Percentiles rank a stretch among this genome's conserved stretches.
phyloP scores from a whole-genome alignment of 2,888 invertebrate species.

The Latrodectus hesperus region DNA sequence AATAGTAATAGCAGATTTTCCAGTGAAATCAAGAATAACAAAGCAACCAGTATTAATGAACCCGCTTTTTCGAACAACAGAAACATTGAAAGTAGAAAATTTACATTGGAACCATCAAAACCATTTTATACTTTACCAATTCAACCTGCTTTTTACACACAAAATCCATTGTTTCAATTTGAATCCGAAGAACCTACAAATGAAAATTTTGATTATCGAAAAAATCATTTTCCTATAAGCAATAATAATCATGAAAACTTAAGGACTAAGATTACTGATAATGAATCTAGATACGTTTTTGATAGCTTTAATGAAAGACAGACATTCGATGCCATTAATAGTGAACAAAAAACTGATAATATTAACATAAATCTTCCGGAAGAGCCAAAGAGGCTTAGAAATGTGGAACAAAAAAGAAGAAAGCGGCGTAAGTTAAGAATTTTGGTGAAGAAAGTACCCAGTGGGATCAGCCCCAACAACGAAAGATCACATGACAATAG shows the following conservation, averaged over 20 bases:
- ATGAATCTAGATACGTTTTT: not conserved
- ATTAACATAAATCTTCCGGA: not conserved
- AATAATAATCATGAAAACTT: too few species aligned
- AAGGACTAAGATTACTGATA: too few species aligned
- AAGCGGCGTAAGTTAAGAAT: conserved; percentile 43
- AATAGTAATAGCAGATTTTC: too few species aligned
- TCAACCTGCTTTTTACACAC: not conserved
- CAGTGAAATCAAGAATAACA: too few species aligned
- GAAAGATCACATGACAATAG: not conserved
- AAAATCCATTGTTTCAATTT: not conserved
- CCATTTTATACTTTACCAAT: conserved; percentile 23
- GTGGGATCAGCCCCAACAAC: not conserved
- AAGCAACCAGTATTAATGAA: too few species aligned
- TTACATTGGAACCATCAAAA: not conserved
- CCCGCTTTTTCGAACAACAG: too few species aligned
- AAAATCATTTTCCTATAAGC: not conserved
- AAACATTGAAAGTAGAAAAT: not conserved
- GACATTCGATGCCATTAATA: not conserved
- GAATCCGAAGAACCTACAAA: not conserved
- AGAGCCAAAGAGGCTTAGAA: not conserved
- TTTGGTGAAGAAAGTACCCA: conserved; percentile 35
- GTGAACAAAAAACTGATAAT: not conserved
- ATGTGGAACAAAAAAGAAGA: conserved; percentile 6
- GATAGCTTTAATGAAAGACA: not conserved
- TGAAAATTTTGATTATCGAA: not conserved